Base-by-base conservation (phyloP, 2,113 vertebrate genomes). In the Nesogale talazaci region DNA sequence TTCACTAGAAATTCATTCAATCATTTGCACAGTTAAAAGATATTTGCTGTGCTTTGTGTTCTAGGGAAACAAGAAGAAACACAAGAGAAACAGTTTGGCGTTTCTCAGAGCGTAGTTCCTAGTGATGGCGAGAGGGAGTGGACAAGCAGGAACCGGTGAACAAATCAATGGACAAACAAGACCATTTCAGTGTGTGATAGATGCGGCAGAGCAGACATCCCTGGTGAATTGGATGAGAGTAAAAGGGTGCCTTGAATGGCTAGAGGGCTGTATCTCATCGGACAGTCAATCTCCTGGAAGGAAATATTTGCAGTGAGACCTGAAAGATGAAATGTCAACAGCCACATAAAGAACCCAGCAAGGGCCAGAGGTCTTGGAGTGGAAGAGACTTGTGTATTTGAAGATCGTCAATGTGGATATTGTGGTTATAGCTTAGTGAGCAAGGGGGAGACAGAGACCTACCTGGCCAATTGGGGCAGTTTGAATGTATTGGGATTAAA, bases 211-310 rank as follows among this genome's bases (percentile, higher is more conserved):
- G 77, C 56, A 74, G 38, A 38, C 16, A 15, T 20, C 81, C 4
- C 38, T 3, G 10, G 40, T 11, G 29, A 52, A 16, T 0, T 63
- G 57, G 22, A 31, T 42, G 38, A 40, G 52, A 69, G 29, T 31
- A 3, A 25, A 0, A 31, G 25, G 38, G 42, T 20, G 1, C 3
- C 2, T n/a, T 2, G 61, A 10, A 5, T 10, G 67, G 52, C 25
- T 2, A 31, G 0, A 38, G 14, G 36, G 46, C 20, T 63, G 6
- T 4, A 11, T 22, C 15, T 17, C 20, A 8, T 9, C 57, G 69
- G 34, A 74, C 27, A 36, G n/a, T 27, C 17, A n/a, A 29, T 38
- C 78, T 75, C 46, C 17, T 1, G 56, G 36, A 69, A 92, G 56
- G 6, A 4, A 5, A 34, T 31, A 52, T 89, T 81, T 92, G 17